Base-by-base conservation (phyloP, 2,113 vertebrate species). In the Syrmaticus mikado region DNA sequence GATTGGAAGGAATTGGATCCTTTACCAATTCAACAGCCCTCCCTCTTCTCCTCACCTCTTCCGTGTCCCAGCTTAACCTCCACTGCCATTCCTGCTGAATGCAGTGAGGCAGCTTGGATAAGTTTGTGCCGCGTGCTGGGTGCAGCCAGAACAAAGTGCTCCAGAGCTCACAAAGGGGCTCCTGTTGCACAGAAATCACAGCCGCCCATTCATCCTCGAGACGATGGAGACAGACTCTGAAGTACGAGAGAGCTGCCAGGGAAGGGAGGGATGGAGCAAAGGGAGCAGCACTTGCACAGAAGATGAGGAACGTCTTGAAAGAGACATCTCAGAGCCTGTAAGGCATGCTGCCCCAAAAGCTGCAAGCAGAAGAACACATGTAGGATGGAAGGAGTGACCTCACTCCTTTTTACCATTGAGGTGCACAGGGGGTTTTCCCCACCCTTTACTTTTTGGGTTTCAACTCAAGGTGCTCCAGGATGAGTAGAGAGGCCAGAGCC, bases 81-180 rank as follows among this genome's bases (percentile, higher is more conserved):
- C 62, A 21, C n/a, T 88, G 93, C 85, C 85, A 92, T 95, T 94
- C 94, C 74, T 88, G 82, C 77, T 71, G 79, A 60, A 88, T 81
- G 85, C 85, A 84, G 75, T 82, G 85, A 57, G 85, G 84, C 32
- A 11, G 88, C 52, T 85, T 65, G 89, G 55, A 34, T 71, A 66
- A 87, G 80, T 61, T 81, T 68, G 13, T 40, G 46, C 67, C 80
- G 85, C 17, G 30, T 83, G 94, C 90, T 96, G 62, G 80, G 83
- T 76, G 70, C 83, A 88, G 91, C 82, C 82, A 58, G 77, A 89
- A 95, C 93, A 89, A 85, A 96, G 92, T 78, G 94, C 90, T 91
- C 88, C 77, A 76, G 82, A 30, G 25, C 92, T 78, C 60, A 98
- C 97, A 98, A 97, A 94, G 96, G 92, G 71, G 74, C 78, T 95